These are phyloP conservation scores for Sparus aurata DNA, from an alignment of 2,797 vertebrate species.

Conservation along the genomic window DNA sequence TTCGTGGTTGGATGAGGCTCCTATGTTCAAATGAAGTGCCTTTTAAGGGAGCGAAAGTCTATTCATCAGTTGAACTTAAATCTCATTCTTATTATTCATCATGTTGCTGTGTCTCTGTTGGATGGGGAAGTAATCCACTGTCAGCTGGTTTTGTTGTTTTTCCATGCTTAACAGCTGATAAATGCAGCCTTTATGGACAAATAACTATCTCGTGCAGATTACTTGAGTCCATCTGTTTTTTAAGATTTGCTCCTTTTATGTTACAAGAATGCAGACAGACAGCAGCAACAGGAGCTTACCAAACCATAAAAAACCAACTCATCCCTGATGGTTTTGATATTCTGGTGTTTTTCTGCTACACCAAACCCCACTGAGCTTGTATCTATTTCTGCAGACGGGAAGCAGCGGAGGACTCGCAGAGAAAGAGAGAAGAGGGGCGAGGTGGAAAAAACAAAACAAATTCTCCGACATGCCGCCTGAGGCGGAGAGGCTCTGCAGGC, in stretches of 20 bases:
- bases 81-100: neutral
- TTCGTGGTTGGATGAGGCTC: too few species aligned
- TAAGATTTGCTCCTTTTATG: neutral
- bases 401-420: constrained; percentile 37
- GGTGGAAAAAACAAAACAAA: constrained; percentile 68
- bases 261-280: neutral
- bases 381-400: constrained; percentile 71
- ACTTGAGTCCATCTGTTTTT: constrained; percentile 4
- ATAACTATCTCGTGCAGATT: constrained; percentile 14
- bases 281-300: constrained; percentile 21
- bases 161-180: neutral
- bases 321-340: constrained; percentile 54
- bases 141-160: constrained; percentile 14
- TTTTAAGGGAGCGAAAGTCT: neutral
- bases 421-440: constrained; percentile 40
- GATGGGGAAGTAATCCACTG: neutral
- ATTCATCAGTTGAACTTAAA: neutral
- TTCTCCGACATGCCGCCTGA: constrained; percentile 69
- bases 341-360: constrained; percentile 42
- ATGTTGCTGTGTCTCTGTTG: too few species aligned
- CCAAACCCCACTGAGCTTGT: constrained; percentile 60
- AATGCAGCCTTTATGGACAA: constrained; percentile 19
- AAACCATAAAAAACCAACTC: constrained; percentile 27
- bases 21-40: too few species aligned
- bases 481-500: constrained; percentile 67